Base-by-base conservation (phyloP, 2,888 invertebrate genomes). In the Netelia inedita region DNA sequence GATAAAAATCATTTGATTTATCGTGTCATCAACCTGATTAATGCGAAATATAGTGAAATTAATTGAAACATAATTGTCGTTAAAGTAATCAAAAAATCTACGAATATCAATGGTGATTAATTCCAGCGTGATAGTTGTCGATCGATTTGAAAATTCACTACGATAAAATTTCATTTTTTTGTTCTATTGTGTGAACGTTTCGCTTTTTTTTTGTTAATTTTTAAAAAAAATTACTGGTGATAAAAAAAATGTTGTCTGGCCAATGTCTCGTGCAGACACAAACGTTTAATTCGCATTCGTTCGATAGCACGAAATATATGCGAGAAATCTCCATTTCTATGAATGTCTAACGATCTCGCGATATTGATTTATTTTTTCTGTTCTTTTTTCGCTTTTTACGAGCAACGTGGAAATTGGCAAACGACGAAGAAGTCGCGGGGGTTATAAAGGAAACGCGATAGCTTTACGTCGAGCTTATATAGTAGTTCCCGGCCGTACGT, bases 391-490 rank as follows among this genome's bases (percentile, higher is more conserved):
- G 8, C 35, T 1, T 35, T 55, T 55, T 8, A 23, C 35, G 19
- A 10, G 43, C 41, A 41, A 72, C 21, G 21, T 59, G 16, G 57
- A 72, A 59, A 72, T 59, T 72, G 57, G 3, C 21, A 43, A 43
- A 59, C 8, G 59, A 2, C 59, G 59, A 21, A 59, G 16, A 28
- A 61, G 61, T 41, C 16, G 28, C 73, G n/a, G 16, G 46, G 61
- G 57, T 46, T 16, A 61, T 61, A 59, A 43, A 59, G 72, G 41
- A 43, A 72, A 41, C 23, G 23, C 23, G 46, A 63, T 63, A 50
- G 50, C 61, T 61, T 23, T 46, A 61, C 61, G 19, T 61, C 23
- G 46, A 28, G 46, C n/a, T 46, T 73, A n/a, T 59, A 43, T 5
- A 59, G 28, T n/a, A 23, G 41, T 35, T 61, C 61, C 23, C 23